Percentiles rank a stretch among this genome's conserved stretches.
Evolutionary conservation across 2,797 vertebrate genomes (phyloP).

Genomic region (Adrianichthys oophorus): DNA sequence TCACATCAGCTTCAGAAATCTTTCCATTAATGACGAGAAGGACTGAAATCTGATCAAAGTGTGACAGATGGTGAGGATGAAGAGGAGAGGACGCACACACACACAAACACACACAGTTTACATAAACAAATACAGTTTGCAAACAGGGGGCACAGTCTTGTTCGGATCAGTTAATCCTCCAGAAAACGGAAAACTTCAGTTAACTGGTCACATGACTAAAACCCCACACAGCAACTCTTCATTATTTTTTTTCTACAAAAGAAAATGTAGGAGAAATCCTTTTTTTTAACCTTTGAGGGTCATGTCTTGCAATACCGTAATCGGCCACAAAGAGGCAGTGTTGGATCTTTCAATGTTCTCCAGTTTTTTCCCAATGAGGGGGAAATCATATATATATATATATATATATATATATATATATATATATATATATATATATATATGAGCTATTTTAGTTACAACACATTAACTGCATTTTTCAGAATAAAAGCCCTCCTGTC

Average conservation of each 20-base stretch:
- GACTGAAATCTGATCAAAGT: constrained; percentile 46
- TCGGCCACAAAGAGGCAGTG: constrained; percentile 60
- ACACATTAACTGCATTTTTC: neutral
- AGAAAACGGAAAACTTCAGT: constrained; percentile 38
- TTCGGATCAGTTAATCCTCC: constrained; percentile 58
- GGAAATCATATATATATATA: too few relatives aligned
- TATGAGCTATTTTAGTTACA: neutral
- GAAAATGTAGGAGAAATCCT: neutral
- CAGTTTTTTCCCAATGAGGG: too few relatives aligned
- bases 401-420: too few relatives aligned
- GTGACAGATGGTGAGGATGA: constrained; percentile 40
- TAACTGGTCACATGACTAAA: neutral
- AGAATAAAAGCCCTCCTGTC: neutral
- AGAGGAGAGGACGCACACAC: neutral
- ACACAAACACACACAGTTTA: constrained; percentile 46
- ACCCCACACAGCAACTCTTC: neutral
- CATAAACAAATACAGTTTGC: constrained; percentile 67
- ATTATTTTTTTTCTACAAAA: neutral
- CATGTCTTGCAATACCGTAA: neutral
- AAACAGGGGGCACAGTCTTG: constrained; percentile 74
- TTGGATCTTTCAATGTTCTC: constrained; percentile 10
- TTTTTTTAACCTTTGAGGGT: constrained; percentile 1
- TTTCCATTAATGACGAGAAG: constrained; percentile 20
- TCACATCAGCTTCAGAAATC: constrained; percentile 43
- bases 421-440: too few relatives aligned